Base-by-base conservation (phyloP, 2,888 invertebrate genomes). In the Drosophila sordidula region DNA sequence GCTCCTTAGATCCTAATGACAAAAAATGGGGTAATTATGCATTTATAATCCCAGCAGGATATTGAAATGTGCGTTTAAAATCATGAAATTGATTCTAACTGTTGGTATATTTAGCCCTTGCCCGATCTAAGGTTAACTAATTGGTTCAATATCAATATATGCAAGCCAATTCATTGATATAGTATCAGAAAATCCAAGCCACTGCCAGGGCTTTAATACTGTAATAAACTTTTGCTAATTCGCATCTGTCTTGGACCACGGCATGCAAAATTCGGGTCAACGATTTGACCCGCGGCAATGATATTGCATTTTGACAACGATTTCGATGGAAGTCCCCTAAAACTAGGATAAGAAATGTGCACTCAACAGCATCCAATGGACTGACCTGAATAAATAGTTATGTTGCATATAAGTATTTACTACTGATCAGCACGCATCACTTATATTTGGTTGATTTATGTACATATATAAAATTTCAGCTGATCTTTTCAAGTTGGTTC, bases 371-470 rank as follows among this genome's bases (percentile, higher is more conserved):
- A 70, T 55, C 51, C 72, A 41, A 56, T 25, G 44, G 63, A 70
- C 63, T 64, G 57, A 77, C 69, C 79, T 62, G 57, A 78, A 54
- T 67, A 52, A 78, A 56, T 25, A 50, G 22, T 47, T 72, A 49
- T 63, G 32, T 34, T 65, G 16, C 36, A 26, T 64, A 54, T 16
- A 41, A 38, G 38, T 26, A 32, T 62, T 62, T 50, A 38, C 51
- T 59, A 52, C 41, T 36, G 51, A 63, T 75, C 62, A 58, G 79
- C 55, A 74, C 26, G 32, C 63, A 75, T 75, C 75, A 79, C 75
- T 75, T 75, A 62, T 75, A 62, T 75, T 75, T 79, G 75, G 61
- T 78, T 75, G 55, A 41, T 58, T 47, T 63, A 55, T 62, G 29
- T 62, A 62, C 44, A 63, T 59, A 42, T 50, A 67, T 54, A 50